Evolutionary conservation across 2,797 vertebrate species (phyloP).

Genomic region (Phoxinus dragarum): DNA sequence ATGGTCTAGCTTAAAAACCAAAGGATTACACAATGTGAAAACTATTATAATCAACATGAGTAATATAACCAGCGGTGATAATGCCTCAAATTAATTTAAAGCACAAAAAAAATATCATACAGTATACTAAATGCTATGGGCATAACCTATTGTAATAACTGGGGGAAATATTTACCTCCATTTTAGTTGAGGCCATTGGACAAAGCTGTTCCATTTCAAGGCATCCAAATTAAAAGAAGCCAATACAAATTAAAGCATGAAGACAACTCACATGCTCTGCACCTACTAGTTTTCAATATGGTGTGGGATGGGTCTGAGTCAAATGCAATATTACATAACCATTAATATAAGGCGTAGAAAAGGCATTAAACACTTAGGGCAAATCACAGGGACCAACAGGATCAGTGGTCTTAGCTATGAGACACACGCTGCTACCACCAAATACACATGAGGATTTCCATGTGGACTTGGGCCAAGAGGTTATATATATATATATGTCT

Average conservation of each 20-base stretch:
- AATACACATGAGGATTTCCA: slow-evolving; percentile 31
- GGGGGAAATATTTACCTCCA: slow-evolving; percentile 6
- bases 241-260: not conserved
- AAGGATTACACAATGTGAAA: slow-evolving; percentile 48
- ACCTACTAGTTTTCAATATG: slow-evolving; percentile 16
- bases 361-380: not conserved
- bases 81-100: not conserved
- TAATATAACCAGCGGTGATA: not conserved
- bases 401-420: slow-evolving; percentile 11
- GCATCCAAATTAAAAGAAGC: slow-evolving; percentile 13
- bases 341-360: slow-evolving; percentile 35
- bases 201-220: not conserved
- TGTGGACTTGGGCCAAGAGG: slow-evolving; percentile 42
- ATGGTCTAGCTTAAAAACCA: slow-evolving; percentile 42
- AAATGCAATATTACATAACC: slow-evolving; percentile 43
- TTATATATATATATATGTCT: slow-evolving; percentile 20
- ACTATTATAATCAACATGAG: not conserved
- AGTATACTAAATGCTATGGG: not conserved
- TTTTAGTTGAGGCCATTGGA: not conserved
- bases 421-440: slow-evolving; percentile 22
- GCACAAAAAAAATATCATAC: not conserved
- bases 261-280: not conserved
- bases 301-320: slow-evolving; percentile 43
- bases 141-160: not conserved
- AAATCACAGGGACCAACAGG: slow-evolving; percentile 14